Percentiles rank a stretch among this genome's conserved stretches.
phyloP scores from a whole-genome alignment of 2,797 vertebrate species.

The Halcyon smyrnensis region DNA sequence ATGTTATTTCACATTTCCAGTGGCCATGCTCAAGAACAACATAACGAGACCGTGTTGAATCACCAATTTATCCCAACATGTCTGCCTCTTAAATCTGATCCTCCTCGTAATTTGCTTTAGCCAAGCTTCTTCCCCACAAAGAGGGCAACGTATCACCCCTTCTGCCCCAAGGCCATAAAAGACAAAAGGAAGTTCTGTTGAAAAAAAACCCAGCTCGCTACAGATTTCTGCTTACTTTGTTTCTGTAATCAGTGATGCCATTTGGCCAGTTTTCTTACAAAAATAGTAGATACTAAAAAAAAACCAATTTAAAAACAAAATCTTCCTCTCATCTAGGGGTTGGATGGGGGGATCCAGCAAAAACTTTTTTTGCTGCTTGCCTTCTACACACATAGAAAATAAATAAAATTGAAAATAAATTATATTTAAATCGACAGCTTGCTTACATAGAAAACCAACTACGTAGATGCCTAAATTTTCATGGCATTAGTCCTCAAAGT shows the following conservation, averaged over 20 bases:
- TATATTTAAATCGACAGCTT: not conserved
- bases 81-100: not conserved
- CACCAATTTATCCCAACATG: not conserved
- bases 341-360: not conserved
- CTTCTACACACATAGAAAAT: not conserved
- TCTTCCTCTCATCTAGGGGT: not conserved
- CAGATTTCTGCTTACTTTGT: not conserved
- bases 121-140: not conserved
- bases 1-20: not conserved
- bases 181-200: constrained; percentile 15
- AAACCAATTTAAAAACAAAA: not conserved
- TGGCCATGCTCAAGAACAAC: not conserved
- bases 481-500: not conserved
- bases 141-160: not conserved
- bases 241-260: constrained; percentile 12
- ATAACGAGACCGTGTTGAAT: not conserved
- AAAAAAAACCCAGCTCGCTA: not conserved
- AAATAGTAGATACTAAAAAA: not conserved
- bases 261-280: not conserved
- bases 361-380: not conserved
- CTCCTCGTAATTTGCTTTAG: not conserved
- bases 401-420: not conserved
- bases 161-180: not conserved
- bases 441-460: not conserved
- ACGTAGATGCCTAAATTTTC: not conserved